Conservation (phyloP, 1,140 invertebrate species). For the Asobara japonica region DNA sequence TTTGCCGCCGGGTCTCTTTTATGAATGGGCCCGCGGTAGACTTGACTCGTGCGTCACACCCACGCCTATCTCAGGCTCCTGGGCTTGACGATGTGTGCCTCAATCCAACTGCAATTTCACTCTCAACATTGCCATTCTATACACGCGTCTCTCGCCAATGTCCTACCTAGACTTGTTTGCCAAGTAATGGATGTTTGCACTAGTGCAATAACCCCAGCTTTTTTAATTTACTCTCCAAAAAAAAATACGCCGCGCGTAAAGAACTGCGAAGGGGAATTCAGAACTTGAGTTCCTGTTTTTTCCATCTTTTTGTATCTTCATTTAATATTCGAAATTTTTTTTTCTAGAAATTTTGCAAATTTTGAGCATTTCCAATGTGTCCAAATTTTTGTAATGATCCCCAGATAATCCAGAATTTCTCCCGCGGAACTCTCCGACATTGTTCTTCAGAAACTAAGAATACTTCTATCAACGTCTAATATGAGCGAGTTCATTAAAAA, state of each 20-base stretch:
- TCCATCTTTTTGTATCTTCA: too few relatives aligned
- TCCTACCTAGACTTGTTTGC: not conserved
- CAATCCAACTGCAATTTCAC: not conserved
- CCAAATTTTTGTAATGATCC: too few relatives aligned
- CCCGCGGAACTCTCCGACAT: too few relatives aligned
- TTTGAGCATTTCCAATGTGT: too few relatives aligned
- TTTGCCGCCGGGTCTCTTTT: not conserved
- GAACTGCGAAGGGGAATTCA: too few relatives aligned
- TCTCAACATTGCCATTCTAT: not conserved
- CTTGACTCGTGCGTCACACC: not conserved
- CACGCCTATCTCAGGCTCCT: not conserved
- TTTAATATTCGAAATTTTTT: too few relatives aligned
- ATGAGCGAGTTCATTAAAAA: not conserved
- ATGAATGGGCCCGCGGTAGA: slow-evolving; percentile 7
- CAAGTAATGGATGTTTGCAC: not conserved
- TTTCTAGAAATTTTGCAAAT: too few relatives aligned
- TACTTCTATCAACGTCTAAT: too few relatives aligned
- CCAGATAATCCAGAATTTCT: too few relatives aligned
- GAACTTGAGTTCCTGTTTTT: too few relatives aligned
- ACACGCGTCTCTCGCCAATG: not conserved
- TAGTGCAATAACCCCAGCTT: not conserved
- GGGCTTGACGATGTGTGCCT: not conserved
- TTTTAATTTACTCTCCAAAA: not conserved
- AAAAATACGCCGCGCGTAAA: too few relatives aligned
- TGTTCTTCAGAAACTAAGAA: too few relatives aligned